Evolutionary conservation across 92 coral and sea anemone genomes (phyloP).

Genomic region (Heliopora coerulea): DNA sequence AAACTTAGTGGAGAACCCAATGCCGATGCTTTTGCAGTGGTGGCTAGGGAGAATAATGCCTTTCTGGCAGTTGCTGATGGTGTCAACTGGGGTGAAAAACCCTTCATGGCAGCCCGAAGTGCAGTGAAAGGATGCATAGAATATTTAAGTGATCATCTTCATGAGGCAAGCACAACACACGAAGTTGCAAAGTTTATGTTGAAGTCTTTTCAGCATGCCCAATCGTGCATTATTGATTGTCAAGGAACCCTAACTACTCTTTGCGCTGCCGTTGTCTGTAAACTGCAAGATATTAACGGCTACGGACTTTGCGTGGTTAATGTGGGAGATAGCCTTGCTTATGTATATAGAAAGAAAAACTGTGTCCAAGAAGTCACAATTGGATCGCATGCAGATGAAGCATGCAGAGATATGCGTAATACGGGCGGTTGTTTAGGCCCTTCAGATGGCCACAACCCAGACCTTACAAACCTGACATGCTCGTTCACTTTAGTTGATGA

Average conservation of each 20-base stretch:
- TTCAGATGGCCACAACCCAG: conserved; percentile 92
- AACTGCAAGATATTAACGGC: conserved; percentile 65
- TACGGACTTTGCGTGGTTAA: conserved; percentile 93
- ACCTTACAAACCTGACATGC: conserved; percentile 80
- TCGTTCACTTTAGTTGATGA: conserved; percentile 73
- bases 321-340: conserved; percentile 93
- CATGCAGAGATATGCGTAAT: conserved; percentile 83
- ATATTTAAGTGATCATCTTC: conserved; percentile 65
- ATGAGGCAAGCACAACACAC: conserved; percentile 68
- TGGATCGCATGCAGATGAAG: conserved; percentile 78
- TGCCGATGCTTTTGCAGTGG: conserved; percentile 89
- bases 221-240: conserved; percentile 64
- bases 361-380: conserved; percentile 80
- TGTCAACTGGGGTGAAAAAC: conserved; percentile 95
- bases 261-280: conserved; percentile 85
- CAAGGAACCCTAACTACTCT: conserved; percentile 91
- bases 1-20: conserved; percentile 80
- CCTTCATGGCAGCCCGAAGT: conserved; percentile 95
- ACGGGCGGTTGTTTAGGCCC: conserved; percentile 99
- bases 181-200: conserved; percentile 65
- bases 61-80: conserved; percentile 94
- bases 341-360: conserved; percentile 66
- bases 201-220: conserved; percentile 77
- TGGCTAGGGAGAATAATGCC: conserved; percentile 87
- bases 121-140: conserved; percentile 88